These are phyloP conservation scores for Tichodroma muraria DNA, from an alignment of 2,113 vertebrate species.

Conservation along the genomic window DNA sequence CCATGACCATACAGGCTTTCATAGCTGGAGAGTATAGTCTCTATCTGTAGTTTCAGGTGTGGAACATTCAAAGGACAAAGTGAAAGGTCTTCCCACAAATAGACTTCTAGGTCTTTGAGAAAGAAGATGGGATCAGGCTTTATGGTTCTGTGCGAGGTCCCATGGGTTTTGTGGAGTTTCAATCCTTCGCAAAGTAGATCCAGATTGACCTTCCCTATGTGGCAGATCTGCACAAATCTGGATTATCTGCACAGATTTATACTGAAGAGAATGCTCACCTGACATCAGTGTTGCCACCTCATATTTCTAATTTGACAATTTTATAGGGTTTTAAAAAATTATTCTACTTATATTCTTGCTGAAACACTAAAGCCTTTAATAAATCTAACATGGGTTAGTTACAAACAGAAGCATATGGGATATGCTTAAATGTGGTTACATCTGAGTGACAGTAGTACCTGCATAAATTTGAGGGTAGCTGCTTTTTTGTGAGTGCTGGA, in stretches of 20 bases:
- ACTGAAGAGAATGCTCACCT: neutral
- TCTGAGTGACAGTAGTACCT: neutral
- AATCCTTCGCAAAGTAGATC: neutral
- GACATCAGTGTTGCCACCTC: neutral
- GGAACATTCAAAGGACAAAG: neutral
- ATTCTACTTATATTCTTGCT: neutral
- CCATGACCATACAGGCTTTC: rapidly evolving
- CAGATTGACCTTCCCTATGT: neutral
- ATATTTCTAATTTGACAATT: neutral
- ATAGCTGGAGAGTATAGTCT: neutral
- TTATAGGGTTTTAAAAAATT: neutral
- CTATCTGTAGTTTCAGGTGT: neutral
- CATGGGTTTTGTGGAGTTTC: rapidly evolving
- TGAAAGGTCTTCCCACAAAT: neutral
- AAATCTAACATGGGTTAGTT: neutral
- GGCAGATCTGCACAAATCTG: neutral
- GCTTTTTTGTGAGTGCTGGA: neutral
- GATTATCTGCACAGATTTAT: neutral
- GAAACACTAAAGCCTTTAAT: neutral
- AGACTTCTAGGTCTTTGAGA: neutral
- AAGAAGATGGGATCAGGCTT: neutral
- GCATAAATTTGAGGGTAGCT: neutral
- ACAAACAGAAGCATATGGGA: neutral
- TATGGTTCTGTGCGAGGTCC: neutral
- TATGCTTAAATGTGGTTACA: neutral